Base-by-base conservation (phyloP, 2,797 vertebrate species). In the Chromis chromis region DNA sequence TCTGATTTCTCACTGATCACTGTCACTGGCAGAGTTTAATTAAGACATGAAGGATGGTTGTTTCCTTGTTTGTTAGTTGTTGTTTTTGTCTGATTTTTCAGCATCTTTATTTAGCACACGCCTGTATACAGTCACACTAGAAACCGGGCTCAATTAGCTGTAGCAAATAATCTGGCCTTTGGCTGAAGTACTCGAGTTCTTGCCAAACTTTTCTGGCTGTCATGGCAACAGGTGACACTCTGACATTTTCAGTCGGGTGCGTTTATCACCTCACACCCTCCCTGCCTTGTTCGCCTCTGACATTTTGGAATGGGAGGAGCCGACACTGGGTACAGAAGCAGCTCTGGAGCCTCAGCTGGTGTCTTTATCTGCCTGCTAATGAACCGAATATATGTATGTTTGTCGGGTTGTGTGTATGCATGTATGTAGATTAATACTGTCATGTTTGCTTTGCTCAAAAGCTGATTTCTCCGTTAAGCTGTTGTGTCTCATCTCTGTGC, bases 201-300 rank as follows among this genome's bases (percentile, higher is more conserved):
- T 86, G 93, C 92, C 91, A 94, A 92, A 93, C 86, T 89, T 91
- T 86, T 67, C 76, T 58, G 68, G 91, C 89, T 91, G 91, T 90
- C 91, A 91, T 92, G 92, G 91, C 84, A 93, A 93, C 91, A 39
- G 52, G 77, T 88, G 86, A 91, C 90, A 89, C 88, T 64, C 74
- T 91, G 89, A 94, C 93, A 93, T 95, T 94, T 92, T 86, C 88
- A 88, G 81, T 61, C 54, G 77, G 70, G 71, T 74, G 83, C 66
- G 62, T 93, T 89, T 82, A 84, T 91, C 89, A 87, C 88, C 91
- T 88, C 87, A 56, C 83, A 78, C 80, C 70, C 88, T 86, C 80
- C 57, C 74, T 27, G 64, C 76, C 59, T 77, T 81, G 77, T 89
- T 83, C 62, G 82, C 74, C 75, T 79, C 87, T 93, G 94, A 94